These are phyloP conservation scores for Drosophila tripunctata DNA, from an alignment of 2,888 invertebrate species.

Conservation along the genomic window DNA sequence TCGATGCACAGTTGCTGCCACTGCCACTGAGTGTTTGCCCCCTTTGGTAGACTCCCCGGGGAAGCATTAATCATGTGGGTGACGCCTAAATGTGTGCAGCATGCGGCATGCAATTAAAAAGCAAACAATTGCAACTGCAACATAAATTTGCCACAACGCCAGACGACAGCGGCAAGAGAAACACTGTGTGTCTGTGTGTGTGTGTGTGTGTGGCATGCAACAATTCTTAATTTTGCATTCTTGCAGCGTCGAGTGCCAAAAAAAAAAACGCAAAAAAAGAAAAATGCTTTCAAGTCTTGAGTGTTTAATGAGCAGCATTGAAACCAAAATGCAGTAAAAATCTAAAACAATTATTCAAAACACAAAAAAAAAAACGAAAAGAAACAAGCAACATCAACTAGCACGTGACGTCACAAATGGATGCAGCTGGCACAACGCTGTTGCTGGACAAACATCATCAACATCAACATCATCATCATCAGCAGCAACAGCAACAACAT, in stretches of 20 bases:
- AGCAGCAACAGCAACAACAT: slow-evolving; percentile 7
- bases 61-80: slow-evolving; percentile 71
- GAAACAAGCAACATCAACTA: slow-evolving; percentile 6
- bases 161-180: slow-evolving; percentile 11
- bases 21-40: neutral
- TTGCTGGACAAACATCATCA: slow-evolving; percentile 64
- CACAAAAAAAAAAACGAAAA: neutral
- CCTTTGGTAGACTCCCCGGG: slow-evolving; percentile 28
- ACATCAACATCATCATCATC: slow-evolving; percentile 48
- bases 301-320: slow-evolving; percentile 26
- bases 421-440: slow-evolving; percentile 70
- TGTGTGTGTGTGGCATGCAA: slow-evolving; percentile 24
- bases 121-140: slow-evolving; percentile 48
- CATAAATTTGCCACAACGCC: slow-evolving; percentile 61
- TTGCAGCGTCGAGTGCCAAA: slow-evolving; percentile 18
- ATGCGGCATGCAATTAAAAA: slow-evolving; percentile 66
- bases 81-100: slow-evolving; percentile 61
- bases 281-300: slow-evolving; percentile 34
- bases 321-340: neutral
- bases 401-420: slow-evolving; percentile 65
- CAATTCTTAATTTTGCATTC: slow-evolving; percentile 21
- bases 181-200: too few relatives aligned
- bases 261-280: too few relatives aligned
- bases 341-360: neutral
- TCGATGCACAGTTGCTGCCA: neutral